phyloP scores from a whole-genome alignment of 2,113 vertebrate genomes.

The Neodontobutis hainanensis region DNA sequence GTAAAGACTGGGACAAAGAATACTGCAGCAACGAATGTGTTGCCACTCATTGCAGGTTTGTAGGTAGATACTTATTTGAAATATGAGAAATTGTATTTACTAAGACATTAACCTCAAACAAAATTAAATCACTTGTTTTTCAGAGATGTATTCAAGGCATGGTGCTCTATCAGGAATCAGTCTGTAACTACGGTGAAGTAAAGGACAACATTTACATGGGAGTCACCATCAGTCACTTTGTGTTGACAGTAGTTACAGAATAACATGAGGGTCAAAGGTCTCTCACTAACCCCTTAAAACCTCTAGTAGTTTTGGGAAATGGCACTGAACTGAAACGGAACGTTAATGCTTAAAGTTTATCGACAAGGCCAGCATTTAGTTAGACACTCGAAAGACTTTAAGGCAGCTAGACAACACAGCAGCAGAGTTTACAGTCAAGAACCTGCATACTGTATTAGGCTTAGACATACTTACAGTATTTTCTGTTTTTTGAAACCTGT shows the following conservation, averaged over 20 bases:
- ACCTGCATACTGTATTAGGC: constrained; percentile 7
- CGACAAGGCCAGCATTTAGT: constrained; percentile 6
- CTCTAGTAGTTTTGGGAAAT: not conserved
- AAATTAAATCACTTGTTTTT: constrained; percentile 14
- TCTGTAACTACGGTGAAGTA: constrained; percentile 70
- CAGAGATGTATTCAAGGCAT: constrained; percentile 74
- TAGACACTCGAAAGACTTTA: constrained; percentile 4
- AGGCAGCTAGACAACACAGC: constrained; percentile 48
- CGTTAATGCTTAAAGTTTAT: not conserved
- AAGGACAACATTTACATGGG: not conserved
- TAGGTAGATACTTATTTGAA: not conserved
- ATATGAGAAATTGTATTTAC: too few species aligned
- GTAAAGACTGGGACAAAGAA: constrained; percentile 90
- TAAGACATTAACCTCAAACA: not conserved
- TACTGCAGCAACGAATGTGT: constrained; percentile 95
- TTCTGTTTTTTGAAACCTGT: not conserved
- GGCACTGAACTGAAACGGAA: not conserved
- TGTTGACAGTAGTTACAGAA: not conserved
- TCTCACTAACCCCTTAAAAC: not conserved
- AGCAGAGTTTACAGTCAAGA: not conserved
- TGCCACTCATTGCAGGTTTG: constrained; percentile 90
- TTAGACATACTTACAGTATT: constrained; percentile 1
- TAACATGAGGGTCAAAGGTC: not conserved
- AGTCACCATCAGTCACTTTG: not conserved
- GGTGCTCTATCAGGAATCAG: constrained; percentile 75